Conservation (phyloP, 2,888 invertebrate genomes). For the Nemotelus pantherinus region DNA sequence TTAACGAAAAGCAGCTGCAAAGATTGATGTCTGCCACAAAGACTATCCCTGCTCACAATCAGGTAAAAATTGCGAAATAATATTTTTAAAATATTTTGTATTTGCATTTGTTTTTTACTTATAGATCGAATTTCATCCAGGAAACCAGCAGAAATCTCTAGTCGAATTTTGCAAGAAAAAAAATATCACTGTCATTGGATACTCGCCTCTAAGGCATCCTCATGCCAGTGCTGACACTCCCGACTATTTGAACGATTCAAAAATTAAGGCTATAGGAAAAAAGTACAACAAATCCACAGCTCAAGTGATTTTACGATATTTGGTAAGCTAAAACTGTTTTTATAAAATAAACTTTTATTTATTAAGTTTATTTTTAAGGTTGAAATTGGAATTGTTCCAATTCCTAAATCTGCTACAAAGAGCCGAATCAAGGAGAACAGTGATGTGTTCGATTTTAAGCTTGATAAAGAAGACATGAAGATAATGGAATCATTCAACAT, state of each 20-base stretch:
- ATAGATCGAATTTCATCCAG: slow-evolving; percentile 67
- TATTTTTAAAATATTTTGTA: too few relatives aligned
- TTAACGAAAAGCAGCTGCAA: slow-evolving; percentile 75
- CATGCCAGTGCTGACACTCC: slow-evolving; percentile 63
- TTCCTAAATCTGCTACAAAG: slow-evolving; percentile 69
- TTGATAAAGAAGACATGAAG: slow-evolving; percentile 66
- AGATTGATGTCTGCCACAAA: slow-evolving; percentile 69
- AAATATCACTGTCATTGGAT: slow-evolving; percentile 74
- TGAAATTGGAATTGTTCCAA: slow-evolving; percentile 65
- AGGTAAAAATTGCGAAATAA: slow-evolving; percentile 60
- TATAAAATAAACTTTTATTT: too few relatives aligned
- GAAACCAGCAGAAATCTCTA: slow-evolving; percentile 76
- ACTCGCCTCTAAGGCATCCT: slow-evolving; percentile 78
- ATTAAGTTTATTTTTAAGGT: background rate
- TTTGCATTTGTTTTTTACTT: background rate
- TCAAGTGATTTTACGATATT: slow-evolving; percentile 72
- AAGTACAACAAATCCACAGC: slow-evolving; percentile 74
- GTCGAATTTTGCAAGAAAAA: slow-evolving; percentile 74
- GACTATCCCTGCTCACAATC: slow-evolving; percentile 71
- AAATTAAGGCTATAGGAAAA: slow-evolving; percentile 54
- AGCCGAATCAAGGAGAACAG: slow-evolving; percentile 68
- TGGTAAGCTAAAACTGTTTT: slow-evolving; percentile 65
- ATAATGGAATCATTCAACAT: slow-evolving; percentile 46
- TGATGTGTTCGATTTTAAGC: slow-evolving; percentile 69
- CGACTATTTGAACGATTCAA: slow-evolving; percentile 44